A percentile compares a stretch with the other conserved stretches of the same genome.
phyloP scores from a whole-genome alignment of 2,797 vertebrate species.

The Mycteria americana region DNA sequence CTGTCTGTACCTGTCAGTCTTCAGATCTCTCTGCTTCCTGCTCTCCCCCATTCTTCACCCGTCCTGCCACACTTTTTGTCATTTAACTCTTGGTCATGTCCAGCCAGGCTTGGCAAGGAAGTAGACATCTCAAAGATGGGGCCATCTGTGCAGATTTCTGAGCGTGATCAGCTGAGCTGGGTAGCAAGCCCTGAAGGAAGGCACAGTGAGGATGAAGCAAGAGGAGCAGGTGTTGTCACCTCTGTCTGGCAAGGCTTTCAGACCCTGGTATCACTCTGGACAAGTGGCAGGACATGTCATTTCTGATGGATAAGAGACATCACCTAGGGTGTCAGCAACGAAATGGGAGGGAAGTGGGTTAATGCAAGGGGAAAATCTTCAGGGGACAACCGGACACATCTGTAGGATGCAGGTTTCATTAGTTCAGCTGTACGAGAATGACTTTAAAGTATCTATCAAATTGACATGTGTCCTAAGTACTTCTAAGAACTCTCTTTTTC shows the following conservation, averaged over 20 bases:
- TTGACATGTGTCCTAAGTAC: neutral
- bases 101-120: neutral
- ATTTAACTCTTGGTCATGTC: neutral
- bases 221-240: neutral
- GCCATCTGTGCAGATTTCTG: neutral
- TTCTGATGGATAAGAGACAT: neutral
- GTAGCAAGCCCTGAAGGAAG: neutral
- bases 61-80: neutral
- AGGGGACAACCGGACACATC: neutral
- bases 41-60: neutral
- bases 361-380: neutral
- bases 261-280: neutral
- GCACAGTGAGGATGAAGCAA: neutral
- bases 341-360: neutral
- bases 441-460: neutral
- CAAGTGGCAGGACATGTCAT: neutral
- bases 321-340: rapidly evolving
- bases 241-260: neutral
- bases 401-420: neutral
- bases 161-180: neutral
- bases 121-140: neutral
- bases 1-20: neutral
- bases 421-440: neutral
- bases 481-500: neutral
- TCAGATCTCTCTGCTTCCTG: neutral